Evolutionary conservation across 1,140 invertebrate species (phyloP), one percentile per base, ranked within the genome.

Genomic region (Aradophagus sp.): DNA sequence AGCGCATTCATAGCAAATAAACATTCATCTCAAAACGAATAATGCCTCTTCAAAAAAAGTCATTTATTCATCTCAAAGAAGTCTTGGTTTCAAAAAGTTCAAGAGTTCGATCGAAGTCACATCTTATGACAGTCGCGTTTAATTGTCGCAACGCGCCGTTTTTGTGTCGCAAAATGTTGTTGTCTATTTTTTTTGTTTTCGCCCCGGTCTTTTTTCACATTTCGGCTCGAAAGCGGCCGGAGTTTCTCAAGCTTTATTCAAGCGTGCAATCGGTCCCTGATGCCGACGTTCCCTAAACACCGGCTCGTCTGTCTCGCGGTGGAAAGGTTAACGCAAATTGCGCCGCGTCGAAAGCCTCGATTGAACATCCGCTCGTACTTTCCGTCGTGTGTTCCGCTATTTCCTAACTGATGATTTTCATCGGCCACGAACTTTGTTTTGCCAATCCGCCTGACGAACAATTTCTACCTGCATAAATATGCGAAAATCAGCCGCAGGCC

Each of bases 201-300:
- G n/a, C n/a, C n/a, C n/a, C n/a, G n/a, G n/a, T n/a, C n/a, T n/a
- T n/a, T n/a, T 31, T 66, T 67, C 53, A 38, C 36, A 47, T 52
- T 67, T 59, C 48, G 45, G 36, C 41, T 66, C 42, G 42, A 56
- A 53, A 53, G 50, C 50, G 42, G 26, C 52, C 36, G 34, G 45
- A 59, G 53, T 67, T 67, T 67, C 63, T 67, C 63, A 68, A 61
- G 55, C 41, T 61, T 68, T 61, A 61, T 59, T 68, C 65, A 61
- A 53, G 32, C 65, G 65, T 59, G 39, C 48, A 41, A 59, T 61
- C 65, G 65, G 65, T 68, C 65, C 65, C 65, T 48, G 55, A 59
- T 67, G 53, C 63, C 63, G 61, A 55, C 52, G 65, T 68, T 53
- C 55, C 55, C 55, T 67, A 67, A 67, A 67, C 53, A 67, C 63